Evolutionary conservation across 2,113 vertebrate genomes (phyloP), one percentile per base, ranked within the genome.

Genomic region (Isichthys henryi): DNA sequence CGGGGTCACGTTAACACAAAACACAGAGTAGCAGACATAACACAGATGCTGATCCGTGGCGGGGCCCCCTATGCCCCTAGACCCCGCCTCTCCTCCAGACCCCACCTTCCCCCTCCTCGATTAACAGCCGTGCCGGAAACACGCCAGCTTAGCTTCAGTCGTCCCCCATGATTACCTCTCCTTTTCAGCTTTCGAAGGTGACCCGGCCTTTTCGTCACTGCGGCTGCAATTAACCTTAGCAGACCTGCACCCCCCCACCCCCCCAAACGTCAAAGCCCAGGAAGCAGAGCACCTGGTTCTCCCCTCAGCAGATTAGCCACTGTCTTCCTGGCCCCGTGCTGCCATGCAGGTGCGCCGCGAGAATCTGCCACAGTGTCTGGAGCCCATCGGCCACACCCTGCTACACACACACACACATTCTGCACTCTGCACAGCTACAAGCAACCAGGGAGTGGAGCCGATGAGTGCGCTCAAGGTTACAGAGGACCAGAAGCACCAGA

Each of bases 11-110:
- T 93, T 95, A 96, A 96, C 95, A 96, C 94, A 95, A 94, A 96
- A 96, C 94, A 96, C 92, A 93, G 90, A 91, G 91, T 93, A 92
- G 92, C 94, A 97, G 97, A 97, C 97, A 97, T 96, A 97, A 97
- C 96, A 97, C 95, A 96, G 94, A 94, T 94, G 92, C 89, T 90
- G 93, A 90, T 92, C 92, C 93, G 80, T 94, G 95, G 94, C 91
- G 93, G 93, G 94, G 94, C 94, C 91, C 91, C 94, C 93, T 91
- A 53, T 91, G 89, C 56, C 70, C 52, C 91, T 91, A 82, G 90
- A 39, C 91, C 92, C 93, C 89, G 89, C 91, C 93, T 92, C 89
- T 50, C 82, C 21, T 7, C 80, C 15, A 39, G 15, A 39, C 86
- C 62, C 87, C 84, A 53, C 48, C 58, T 83, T 89, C 90, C 27